Evolutionary conservation across 2,797 vertebrate genomes (phyloP).

Genomic region (Perodicticus potto): DNA sequence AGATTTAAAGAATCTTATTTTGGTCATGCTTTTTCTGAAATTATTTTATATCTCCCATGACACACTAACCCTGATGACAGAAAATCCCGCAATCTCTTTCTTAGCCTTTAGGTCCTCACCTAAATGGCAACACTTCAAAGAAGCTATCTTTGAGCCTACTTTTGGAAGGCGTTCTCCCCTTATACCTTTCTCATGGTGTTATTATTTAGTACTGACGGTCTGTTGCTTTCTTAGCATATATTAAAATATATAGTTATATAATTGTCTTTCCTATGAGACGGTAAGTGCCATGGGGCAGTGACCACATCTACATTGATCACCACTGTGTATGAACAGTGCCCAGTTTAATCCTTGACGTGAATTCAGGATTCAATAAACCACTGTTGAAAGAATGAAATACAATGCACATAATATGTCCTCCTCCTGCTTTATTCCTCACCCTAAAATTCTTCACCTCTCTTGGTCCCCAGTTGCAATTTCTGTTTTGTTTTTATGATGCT

Average conservation of each 20-base stretch:
- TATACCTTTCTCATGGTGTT: neutral
- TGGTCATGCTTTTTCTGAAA: neutral
- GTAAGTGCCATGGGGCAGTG: neutral
- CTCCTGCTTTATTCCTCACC: neutral
- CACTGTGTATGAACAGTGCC: neutral
- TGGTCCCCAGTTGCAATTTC: neutral
- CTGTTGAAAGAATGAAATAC: neutral
- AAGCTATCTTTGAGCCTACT: neutral
- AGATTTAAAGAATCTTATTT: neutral
- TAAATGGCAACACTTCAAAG: neutral
- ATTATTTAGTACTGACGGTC: neutral
- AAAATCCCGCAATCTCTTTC: neutral
- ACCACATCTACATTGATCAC: neutral
- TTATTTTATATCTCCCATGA: neutral
- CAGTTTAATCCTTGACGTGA: neutral
- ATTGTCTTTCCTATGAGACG: neutral
- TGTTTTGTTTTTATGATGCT: neutral
- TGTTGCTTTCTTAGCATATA: neutral
- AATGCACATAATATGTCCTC: neutral
- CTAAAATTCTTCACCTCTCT: neutral
- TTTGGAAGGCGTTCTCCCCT: neutral
- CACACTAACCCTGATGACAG: neutral
- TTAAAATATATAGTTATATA: neutral
- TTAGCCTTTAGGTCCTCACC: neutral
- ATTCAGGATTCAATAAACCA: neutral